Base-by-base conservation (phyloP, 2,113 vertebrate genomes). In the Neolamprologus fasciatus region DNA sequence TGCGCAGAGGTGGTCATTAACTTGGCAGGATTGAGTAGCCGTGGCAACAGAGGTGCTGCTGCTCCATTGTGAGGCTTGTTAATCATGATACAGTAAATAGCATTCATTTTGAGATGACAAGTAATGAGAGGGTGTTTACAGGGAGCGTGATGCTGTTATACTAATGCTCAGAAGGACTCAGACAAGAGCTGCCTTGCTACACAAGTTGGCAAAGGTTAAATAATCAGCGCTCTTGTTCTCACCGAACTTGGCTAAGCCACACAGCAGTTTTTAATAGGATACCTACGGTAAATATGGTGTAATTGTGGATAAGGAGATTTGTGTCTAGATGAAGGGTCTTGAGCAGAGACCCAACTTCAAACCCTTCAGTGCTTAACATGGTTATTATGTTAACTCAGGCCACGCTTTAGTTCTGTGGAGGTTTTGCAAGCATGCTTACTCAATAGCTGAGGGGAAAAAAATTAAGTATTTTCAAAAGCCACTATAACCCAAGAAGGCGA, bases 1-100 rank as follows among this genome's bases (percentile, higher is more conserved):
- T 87, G 78, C 71, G 31, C 82, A 87, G 88, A 89, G 84, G 85
- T 85, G 88, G 79, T 88, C 89, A 84, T 93, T 92, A 92, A 63
- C 82, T 71, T 78, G 37, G 78, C 83, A 81, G 73, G 86, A 85
- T 78, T 26, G 87, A 86, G 78, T 50, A 28, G 42, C 81, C 4
- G 66, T 84, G 86, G 86, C 82, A 73, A 76, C 80, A n/a, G 87
- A 87, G 86, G 84, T 83, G 84, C 23, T 58, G 61, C 73, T 37
- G 35, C 87, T 89, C 61, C 61, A 63, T 45, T 63, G 73, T 76
- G 45, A 84, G 84, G 53, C 86, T 86, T 76, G 57, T 92, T 88
- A 91, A 88, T 73, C 78, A 42, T 47, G 66, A 87, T 83, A 37
- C 79, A 63, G 88, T 91, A 85, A 92, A 89, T 80, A 66, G 33